These are phyloP conservation scores for Stenurella melanura DNA, from an alignment of 2,888 invertebrate species.

Conservation along the genomic window DNA sequence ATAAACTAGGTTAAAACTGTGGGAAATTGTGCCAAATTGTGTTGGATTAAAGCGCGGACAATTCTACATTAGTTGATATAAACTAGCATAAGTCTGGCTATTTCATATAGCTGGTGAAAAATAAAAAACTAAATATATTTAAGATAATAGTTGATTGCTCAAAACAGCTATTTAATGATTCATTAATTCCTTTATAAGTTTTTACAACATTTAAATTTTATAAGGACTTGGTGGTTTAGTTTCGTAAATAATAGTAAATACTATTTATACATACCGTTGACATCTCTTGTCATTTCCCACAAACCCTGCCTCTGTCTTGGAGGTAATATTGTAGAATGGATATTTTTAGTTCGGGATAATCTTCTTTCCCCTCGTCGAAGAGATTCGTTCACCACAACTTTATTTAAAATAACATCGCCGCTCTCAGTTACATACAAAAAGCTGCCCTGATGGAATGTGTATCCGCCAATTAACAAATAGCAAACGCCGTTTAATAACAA, in stretches of 20 bases:
- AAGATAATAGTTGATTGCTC: no score
- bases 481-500: constrained; percentile 85
- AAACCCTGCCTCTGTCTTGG: constrained; percentile 76
- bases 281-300: constrained; percentile 76
- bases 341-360: constrained; percentile 71
- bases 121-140: no score
- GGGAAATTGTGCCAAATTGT: no score
- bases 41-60: no score
- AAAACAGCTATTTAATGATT: no score
- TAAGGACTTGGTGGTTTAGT: not conserved
- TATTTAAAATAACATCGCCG: constrained; percentile 79
- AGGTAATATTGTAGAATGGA: constrained; percentile 56
- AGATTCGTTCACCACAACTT: constrained; percentile 72
- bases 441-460: constrained; percentile 83
- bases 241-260: not conserved
- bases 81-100: no score
- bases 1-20: no score
- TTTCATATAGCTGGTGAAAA: no score
- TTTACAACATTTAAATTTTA: no score
- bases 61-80: no score
- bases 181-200: no score
- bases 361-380: constrained; percentile 73
- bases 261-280: constrained; percentile 70
- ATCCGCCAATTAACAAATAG: constrained; percentile 88
- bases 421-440: constrained; percentile 80